Evolutionary conservation across 2,113 vertebrate genomes (phyloP).

Genomic region (Delphinus delphis): DNA sequence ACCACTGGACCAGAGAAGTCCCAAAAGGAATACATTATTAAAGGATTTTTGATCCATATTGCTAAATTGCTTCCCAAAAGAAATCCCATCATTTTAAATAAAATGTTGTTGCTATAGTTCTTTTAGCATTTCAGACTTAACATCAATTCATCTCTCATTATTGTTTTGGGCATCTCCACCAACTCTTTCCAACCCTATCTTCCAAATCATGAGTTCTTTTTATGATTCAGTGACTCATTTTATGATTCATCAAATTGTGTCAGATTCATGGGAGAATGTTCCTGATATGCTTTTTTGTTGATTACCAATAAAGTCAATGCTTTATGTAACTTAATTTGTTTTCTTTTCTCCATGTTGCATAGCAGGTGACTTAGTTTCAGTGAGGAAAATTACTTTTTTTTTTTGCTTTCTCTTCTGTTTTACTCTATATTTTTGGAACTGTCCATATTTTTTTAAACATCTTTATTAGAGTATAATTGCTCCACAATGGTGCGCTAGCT

Average conservation of each 20-base stretch:
- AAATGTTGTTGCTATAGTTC: background rate
- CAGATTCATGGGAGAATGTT: slow-evolving; percentile 47
- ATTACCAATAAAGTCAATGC: slow-evolving; percentile 39
- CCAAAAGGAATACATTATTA: background rate
- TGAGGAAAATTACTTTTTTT: slow-evolving; percentile 29
- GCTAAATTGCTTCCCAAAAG: slow-evolving; percentile 36
- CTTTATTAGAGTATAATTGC: no score
- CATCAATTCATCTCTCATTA: slow-evolving; percentile 35
- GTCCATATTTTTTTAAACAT: no score
- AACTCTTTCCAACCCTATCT: background rate
- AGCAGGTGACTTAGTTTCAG: slow-evolving; percentile 10
- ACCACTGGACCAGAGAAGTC: background rate
- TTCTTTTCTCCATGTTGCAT: slow-evolving; percentile 30
- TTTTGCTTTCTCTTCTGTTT: background rate
- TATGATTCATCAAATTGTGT: slow-evolving; percentile 59
- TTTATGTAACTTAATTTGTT: slow-evolving; percentile 46
- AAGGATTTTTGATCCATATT: background rate
- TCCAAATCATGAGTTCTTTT: slow-evolving; percentile 46
- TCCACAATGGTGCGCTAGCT: no score
- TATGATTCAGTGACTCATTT: slow-evolving; percentile 59
- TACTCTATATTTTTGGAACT: no score
- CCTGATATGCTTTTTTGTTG: slow-evolving; percentile 19
- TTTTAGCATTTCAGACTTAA: slow-evolving; percentile 39
- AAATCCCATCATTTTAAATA: background rate
- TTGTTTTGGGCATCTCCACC: background rate